Conservation (phyloP, 2,113 vertebrate genomes). For the zebrafish (Danio rerio) region GRCz12tu NC_133193.1:11368501-11369000, state of each 20-base stretch:
- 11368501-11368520: no score
- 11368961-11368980: slow-evolving; percentile 10
- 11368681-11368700: no score
- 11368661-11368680: no score
- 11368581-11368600: no score
- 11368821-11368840: slow-evolving; percentile 28
- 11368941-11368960: not conserved
- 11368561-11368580: no score
- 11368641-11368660: no score
- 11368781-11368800: slow-evolving; percentile 8
- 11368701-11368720: no score
- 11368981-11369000: not conserved
- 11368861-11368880: slow-evolving; percentile 32
- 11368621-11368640: no score
- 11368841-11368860: slow-evolving; percentile 57
- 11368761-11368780: slow-evolving; percentile 10
- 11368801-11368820: slow-evolving; percentile 61
- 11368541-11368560: no score
- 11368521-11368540: no score
- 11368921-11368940: slow-evolving; percentile 22
- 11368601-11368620: no score
- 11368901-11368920: slow-evolving; percentile 34
- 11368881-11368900: slow-evolving; percentile 37
- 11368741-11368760: not conserved
- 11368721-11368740: no score